Percentiles rank a stretch among this genome's conserved stretches.
phyloP scores from a whole-genome alignment of 1,140 invertebrate species.

The Triops cancriformis region DNA sequence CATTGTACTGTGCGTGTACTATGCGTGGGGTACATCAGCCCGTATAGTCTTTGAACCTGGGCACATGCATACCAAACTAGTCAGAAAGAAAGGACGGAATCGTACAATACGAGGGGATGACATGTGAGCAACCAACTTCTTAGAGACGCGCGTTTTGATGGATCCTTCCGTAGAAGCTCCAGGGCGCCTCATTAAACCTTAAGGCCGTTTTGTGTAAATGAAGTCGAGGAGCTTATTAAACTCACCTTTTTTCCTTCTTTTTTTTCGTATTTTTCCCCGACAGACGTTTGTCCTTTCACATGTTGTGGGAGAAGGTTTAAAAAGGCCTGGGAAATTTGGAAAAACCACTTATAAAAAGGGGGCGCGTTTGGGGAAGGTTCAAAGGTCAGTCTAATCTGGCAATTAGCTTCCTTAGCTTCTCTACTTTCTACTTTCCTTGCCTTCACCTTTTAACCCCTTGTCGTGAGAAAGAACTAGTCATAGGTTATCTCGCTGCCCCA shows the following conservation, averaged over 20 bases:
- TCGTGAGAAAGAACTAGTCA: too few relatives aligned
- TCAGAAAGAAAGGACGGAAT: not conserved
- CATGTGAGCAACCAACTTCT: not conserved
- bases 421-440: too few relatives aligned
- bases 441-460: too few relatives aligned
- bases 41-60: too few relatives aligned
- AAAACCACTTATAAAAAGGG: not conserved
- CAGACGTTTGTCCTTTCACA: not conserved
- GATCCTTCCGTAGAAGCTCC: not conserved
- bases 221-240: not conserved
- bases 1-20: not conserved
- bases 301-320: not conserved
- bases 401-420: not conserved
- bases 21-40: too few relatives aligned
- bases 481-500: too few relatives aligned
- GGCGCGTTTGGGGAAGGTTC: not conserved
- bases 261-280: not conserved
- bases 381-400: not conserved
- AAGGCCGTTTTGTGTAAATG: not conserved
- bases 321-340: not conserved
- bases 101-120: not conserved
- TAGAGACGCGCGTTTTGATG: not conserved
- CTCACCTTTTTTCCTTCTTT: not conserved
- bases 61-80: not conserved
- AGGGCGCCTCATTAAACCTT: not conserved